Percentiles rank a stretch among this genome's conserved stretches.
Conservation (phyloP, 1,140 invertebrate genomes). For the Cyclargus thomasi region DNA sequence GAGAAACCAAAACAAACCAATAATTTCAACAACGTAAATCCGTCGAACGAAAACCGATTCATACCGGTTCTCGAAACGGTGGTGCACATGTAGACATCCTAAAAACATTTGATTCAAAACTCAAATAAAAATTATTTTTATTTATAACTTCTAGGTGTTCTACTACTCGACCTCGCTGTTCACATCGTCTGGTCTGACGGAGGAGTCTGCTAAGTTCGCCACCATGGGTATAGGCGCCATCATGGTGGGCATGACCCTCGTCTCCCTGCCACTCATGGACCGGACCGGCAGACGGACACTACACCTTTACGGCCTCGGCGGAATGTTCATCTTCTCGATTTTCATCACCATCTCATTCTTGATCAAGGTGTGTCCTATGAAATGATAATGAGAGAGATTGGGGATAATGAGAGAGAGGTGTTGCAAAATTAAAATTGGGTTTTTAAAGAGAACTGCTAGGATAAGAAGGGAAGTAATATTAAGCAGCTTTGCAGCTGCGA, state of each 20-base stretch:
- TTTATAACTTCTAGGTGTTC: slow-evolving; percentile 83
- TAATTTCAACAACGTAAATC: no score
- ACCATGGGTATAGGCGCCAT: slow-evolving; percentile 98
- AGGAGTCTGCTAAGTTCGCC: slow-evolving; percentile 91
- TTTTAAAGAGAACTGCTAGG: neutral
- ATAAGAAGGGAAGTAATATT: no score
- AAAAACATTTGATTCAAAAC: no score
- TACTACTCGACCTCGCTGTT: slow-evolving; percentile 97
- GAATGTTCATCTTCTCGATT: slow-evolving; percentile 98
- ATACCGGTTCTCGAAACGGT: no score
- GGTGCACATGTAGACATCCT: no score
- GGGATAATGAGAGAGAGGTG: no score
- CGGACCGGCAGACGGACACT: slow-evolving; percentile 93
- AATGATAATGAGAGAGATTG: slow-evolving; percentile 18
- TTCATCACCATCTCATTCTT: slow-evolving; percentile 97
- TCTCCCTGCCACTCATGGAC: slow-evolving; percentile 97
- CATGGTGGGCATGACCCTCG: slow-evolving; percentile 97
- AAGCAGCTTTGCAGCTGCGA: no score
- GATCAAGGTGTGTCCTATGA: slow-evolving; percentile 83
- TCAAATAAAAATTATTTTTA: no score
- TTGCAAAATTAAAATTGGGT: neutral
- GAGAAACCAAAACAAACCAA: no score
- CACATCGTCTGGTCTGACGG: slow-evolving; percentile 89
- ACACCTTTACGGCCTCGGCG: slow-evolving; percentile 95
- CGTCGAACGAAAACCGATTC: no score